Conservation (phyloP, 2,797 vertebrate species). For the Diplodus sargus region DNA sequence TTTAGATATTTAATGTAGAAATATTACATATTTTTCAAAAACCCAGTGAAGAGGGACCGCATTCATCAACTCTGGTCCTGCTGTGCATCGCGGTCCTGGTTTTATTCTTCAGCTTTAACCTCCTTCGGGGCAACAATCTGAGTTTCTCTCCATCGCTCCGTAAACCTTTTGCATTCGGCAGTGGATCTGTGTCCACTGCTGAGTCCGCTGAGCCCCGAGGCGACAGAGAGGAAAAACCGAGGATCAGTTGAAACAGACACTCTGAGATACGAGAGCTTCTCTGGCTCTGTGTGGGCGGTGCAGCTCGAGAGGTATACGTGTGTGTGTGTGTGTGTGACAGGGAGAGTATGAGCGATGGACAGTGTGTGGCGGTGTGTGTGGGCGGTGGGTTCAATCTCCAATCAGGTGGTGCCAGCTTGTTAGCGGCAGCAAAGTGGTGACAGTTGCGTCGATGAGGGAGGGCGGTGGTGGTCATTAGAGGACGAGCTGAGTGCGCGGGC, state of each 20-base stretch:
- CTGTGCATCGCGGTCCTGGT: not conserved
- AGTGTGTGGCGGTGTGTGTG: slow-evolving; percentile 13
- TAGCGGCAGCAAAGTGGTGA: slow-evolving; percentile 1
- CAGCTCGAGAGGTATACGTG: not conserved
- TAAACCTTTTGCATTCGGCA: slow-evolving; percentile 6
- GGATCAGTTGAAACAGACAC: slow-evolving; percentile 38
- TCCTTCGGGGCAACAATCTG: not conserved
- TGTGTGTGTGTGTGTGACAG: slow-evolving; percentile 22
- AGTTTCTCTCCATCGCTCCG: not conserved
- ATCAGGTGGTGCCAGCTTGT: slow-evolving; percentile 25
- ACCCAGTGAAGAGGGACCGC: not conserved
- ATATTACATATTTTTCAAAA: not conserved
- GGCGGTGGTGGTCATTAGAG: not conserved
- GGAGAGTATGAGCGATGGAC: not conserved
- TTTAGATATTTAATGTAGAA: no score
- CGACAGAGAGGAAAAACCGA: not conserved
- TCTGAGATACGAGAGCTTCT: slow-evolving; percentile 11
- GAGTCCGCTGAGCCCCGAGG: slow-evolving; percentile 20
- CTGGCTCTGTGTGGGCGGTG: slow-evolving; percentile 36
- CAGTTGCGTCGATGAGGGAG: not conserved
- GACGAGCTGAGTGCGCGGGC: slow-evolving; percentile 15
- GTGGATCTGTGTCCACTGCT: not conserved
- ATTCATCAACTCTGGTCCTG: not conserved
- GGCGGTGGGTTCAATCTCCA: slow-evolving; percentile 18
- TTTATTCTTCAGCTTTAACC: not conserved